phyloP scores from a whole-genome alignment of 2,888 invertebrate species.

The Sesia bembeciformis region DNA sequence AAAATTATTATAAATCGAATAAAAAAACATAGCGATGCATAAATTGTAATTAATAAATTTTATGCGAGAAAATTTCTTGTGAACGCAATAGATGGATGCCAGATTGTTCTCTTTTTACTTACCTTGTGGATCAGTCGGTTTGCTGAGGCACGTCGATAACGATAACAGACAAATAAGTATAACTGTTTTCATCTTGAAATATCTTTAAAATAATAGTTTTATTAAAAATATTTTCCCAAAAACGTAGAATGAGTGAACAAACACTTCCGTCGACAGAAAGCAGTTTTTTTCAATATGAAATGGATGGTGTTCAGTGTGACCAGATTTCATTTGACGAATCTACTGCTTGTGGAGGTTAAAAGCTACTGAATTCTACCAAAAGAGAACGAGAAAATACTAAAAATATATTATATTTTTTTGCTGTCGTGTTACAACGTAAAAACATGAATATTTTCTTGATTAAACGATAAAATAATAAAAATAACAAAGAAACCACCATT shows the following conservation, averaged over 20 bases:
- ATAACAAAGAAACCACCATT: no score
- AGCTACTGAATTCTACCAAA: no score
- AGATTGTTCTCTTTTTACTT: constrained; percentile 9
- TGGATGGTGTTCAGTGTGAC: background rate
- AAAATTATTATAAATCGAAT: background rate
- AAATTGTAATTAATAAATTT: background rate
- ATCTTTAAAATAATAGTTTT: constrained; percentile 21
- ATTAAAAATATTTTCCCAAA: background rate
- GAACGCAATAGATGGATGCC: background rate
- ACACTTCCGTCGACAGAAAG: background rate
- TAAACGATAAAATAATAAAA: no score
- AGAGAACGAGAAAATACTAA: no score
- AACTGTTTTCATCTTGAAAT: constrained; percentile 52
- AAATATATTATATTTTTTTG: no score
- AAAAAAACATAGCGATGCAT: background rate
- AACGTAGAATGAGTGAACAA: background rate
- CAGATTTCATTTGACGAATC: no score
- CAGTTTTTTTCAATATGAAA: background rate
- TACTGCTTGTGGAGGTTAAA: no score
- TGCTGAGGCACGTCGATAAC: constrained; percentile 39
- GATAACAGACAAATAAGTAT: constrained; percentile 51
- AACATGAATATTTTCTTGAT: no score
- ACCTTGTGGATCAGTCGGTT: constrained; percentile 28
- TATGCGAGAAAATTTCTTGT: background rate
- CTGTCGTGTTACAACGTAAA: no score